These are phyloP conservation scores for Garrulus glandarius DNA, from an alignment of 2,797 vertebrate genomes.

Conservation along the genomic window DNA sequence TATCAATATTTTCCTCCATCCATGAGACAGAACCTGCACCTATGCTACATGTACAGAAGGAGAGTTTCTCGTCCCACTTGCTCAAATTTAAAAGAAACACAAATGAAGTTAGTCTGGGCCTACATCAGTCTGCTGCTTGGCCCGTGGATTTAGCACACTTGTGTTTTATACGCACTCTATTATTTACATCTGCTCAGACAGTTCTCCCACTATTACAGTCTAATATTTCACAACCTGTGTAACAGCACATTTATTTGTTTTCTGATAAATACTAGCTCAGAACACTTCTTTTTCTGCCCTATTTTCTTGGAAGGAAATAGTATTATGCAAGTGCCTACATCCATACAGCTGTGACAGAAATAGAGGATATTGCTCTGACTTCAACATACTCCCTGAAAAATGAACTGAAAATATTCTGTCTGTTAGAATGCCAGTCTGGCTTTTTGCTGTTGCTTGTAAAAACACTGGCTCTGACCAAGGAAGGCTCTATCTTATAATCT, in stretches of 20 bases:
- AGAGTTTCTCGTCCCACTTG: not conserved
- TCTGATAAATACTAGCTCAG: slow-evolving; percentile 43
- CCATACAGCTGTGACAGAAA: slow-evolving; percentile 45
- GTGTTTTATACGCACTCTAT: not conserved
- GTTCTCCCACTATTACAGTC: not conserved
- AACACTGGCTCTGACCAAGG: slow-evolving; percentile 19
- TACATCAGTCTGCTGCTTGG: not conserved
- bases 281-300: not conserved
- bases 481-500: slow-evolving; percentile 28
- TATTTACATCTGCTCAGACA: slow-evolving; percentile 2
- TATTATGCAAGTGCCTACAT: slow-evolving; percentile 40
- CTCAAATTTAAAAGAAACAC: not conserved
- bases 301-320: slow-evolving; percentile 49
- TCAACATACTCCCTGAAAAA: slow-evolving; percentile 33
- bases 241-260: not conserved
- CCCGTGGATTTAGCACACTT: not conserved
- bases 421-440: slow-evolving; percentile 15
- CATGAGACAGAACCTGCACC: not conserved
- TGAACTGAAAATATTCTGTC: slow-evolving; percentile 50
- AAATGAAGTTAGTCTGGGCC: not conserved
- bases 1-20: not conserved
- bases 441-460: slow-evolving; percentile 27
- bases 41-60: not conserved
- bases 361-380: slow-evolving; percentile 5
- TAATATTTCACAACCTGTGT: not conserved